Evolutionary conservation across 2,888 invertebrate genomes (phyloP).

Genomic region (Craniophora ligustri): DNA sequence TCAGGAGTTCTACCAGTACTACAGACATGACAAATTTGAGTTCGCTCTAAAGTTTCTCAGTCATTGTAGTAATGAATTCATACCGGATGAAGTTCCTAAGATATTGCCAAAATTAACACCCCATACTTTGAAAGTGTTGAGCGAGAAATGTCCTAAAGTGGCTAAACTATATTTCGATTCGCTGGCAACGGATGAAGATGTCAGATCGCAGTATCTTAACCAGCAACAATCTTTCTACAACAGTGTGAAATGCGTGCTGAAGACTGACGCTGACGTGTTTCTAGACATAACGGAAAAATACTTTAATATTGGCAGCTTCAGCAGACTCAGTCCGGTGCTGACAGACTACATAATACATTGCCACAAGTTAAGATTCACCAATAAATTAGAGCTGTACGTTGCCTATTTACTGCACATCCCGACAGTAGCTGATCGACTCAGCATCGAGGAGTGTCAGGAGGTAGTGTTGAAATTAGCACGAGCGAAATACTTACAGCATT

Average conservation of each 20-base stretch:
- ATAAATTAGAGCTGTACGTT: conserved; percentile 67
- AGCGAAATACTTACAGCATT: conserved; percentile 63
- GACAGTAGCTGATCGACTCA: conserved; percentile 62
- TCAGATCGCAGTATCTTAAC: conserved; percentile 52
- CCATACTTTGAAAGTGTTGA: conserved; percentile 65
- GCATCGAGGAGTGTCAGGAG: conserved; percentile 64
- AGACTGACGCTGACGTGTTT: conserved; percentile 62
- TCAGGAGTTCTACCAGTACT: conserved; percentile 69
- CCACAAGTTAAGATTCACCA: conserved; percentile 61
- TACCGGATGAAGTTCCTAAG: conserved; percentile 57
- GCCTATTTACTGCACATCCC: conserved; percentile 61
- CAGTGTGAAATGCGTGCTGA: conserved; percentile 63
- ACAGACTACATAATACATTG: conserved; percentile 66
- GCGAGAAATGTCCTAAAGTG: conserved; percentile 63
- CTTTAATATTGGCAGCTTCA: conserved; percentile 45
- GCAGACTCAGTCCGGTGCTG: conserved; percentile 50
- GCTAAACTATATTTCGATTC: conserved; percentile 66
- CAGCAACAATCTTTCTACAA: conserved; percentile 55
- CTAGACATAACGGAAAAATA: conserved; percentile 69
- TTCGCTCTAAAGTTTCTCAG: conserved; percentile 64
- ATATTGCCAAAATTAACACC: conserved; percentile 65
- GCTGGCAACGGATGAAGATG: conserved; percentile 50
- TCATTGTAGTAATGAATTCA: conserved; percentile 62
- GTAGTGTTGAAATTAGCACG: conserved; percentile 62
- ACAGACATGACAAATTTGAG: conserved; percentile 56